Conservation (phyloP, 2,888 invertebrate species). For the Rhorus exstirpatorius region DNA sequence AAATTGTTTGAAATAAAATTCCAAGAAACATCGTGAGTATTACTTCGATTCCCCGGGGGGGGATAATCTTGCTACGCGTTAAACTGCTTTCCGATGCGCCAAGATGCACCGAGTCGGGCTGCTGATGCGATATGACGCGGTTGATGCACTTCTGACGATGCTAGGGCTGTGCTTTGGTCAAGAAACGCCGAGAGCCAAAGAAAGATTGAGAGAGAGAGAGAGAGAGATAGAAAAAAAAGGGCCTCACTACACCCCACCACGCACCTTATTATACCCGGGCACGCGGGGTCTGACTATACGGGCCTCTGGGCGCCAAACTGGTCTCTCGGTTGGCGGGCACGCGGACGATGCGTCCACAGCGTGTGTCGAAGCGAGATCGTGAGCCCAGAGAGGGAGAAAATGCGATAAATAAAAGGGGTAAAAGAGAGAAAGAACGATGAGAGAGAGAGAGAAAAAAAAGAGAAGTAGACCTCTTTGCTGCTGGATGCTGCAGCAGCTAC, state of each 20-base stretch:
- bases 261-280: slow-evolving; percentile 49
- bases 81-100: neutral
- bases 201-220: slow-evolving; percentile 52
- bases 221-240: slow-evolving; percentile 51
- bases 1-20: too few species aligned
- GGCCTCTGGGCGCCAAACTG: slow-evolving; percentile 65
- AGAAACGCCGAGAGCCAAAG: slow-evolving; percentile 49
- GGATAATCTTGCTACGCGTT: neutral
- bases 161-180: neutral
- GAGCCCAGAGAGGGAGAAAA: slow-evolving; percentile 38
- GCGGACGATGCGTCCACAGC: slow-evolving; percentile 63
- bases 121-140: slow-evolving; percentile 4
- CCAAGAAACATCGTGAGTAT: too few species aligned
- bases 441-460: slow-evolving; percentile 20
- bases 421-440: slow-evolving; percentile 19
- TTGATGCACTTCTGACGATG: slow-evolving; percentile 14
- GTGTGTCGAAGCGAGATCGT: slow-evolving; percentile 37
- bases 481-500: slow-evolving; percentile 66
- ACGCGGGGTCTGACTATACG: slow-evolving; percentile 49
- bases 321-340: slow-evolving; percentile 49
- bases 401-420: slow-evolving; percentile 48
- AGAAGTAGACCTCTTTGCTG: slow-evolving; percentile 59
- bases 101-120: neutral
- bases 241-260: slow-evolving; percentile 6
- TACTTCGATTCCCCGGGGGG: too few species aligned